Percentiles rank a stretch among this genome's conserved stretches.
Conservation (phyloP, 92 coral and sea anemone species). For the Palythoa grandiflora region DNA sequence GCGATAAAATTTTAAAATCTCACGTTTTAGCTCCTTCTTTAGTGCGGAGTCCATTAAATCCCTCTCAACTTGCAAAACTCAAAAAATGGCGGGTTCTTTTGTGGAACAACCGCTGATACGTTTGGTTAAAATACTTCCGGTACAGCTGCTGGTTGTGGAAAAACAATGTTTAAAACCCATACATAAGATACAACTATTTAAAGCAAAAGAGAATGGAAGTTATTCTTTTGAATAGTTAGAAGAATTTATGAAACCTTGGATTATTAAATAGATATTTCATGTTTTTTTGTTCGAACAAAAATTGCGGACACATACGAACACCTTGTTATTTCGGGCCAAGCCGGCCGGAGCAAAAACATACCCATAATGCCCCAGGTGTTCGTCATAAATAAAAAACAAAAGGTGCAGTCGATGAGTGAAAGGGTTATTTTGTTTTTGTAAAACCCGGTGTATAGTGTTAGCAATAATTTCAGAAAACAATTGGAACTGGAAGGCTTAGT, state of each 20-base stretch:
- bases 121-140: neutral
- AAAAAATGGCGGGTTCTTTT: constrained; percentile 77
- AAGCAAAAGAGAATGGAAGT: no score
- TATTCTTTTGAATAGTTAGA: no score
- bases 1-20: constrained; percentile 18
- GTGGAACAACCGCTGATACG: constrained; percentile 41
- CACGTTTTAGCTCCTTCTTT: constrained; percentile 83
- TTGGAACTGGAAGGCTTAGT: neutral
- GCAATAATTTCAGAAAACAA: neutral
- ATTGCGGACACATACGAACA: neutral
- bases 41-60: constrained; percentile 74
- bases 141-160: no score
- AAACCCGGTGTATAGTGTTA: neutral
- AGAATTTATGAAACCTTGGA: neutral
- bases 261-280: neutral
- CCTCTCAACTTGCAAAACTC: constrained; percentile 9
- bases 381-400: neutral
- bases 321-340: constrained; percentile 6
- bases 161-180: no score
- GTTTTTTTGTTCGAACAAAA: neutral
- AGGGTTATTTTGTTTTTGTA: neutral
- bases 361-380: constrained; percentile 16
- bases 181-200: no score
- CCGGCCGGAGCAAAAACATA: neutral
- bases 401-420: constrained; percentile 41